Base-by-base conservation (phyloP, 2,797 vertebrate species). In the Crenuchus spilurus region DNA sequence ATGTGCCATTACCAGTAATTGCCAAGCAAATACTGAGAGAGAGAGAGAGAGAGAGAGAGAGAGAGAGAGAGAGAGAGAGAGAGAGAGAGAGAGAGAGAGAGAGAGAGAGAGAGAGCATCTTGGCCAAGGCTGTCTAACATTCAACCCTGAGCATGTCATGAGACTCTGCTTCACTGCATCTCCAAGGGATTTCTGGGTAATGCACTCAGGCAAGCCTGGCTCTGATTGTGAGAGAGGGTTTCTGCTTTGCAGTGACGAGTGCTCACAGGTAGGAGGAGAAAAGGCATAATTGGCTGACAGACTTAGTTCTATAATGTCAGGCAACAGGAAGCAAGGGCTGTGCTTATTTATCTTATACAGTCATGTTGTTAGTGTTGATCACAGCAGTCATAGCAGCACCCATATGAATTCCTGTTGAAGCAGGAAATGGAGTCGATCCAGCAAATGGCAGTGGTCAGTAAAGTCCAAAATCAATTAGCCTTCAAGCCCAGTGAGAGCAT, bases 1-100 rank as follows among this genome's bases (percentile, higher is more conserved):
- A 80, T 44, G 48, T 67, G 44, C 70, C 73, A 78, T 75, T 80
- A 75, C 73, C 70, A 70, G 74, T 66, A 80, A 82, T 79, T 72
- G 28, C 41, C 41, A 61, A 76, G 69, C 39, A 74, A 80, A 77
- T 54, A 65, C 72, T 72, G 49, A 61, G 42, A 37, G 1, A 20
- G n/a, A 37, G 48, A 61, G 58, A 61, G 54, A 8, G 64, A 24
- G 8, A 42, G 16, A 31, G 55, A 69, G 35, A 66, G 46, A 60
- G 10, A 58, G 30, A 71, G 16, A 14, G 70, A n/a, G 39, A 30
- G 6, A 6, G 7, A 35, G 30, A 7, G 30, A 4, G 20, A n/a
- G n/a, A n/a, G n/a, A n/a, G n/a, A 7, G 62, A 24, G 6, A 46
- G 11, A 42, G 51, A 71, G 39, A 68, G 49, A 61, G 24, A 63